Percentiles rank a stretch among this genome's conserved stretches.
Conservation (phyloP, 2,888 invertebrate genomes). For the Idaea dimidiata region DNA sequence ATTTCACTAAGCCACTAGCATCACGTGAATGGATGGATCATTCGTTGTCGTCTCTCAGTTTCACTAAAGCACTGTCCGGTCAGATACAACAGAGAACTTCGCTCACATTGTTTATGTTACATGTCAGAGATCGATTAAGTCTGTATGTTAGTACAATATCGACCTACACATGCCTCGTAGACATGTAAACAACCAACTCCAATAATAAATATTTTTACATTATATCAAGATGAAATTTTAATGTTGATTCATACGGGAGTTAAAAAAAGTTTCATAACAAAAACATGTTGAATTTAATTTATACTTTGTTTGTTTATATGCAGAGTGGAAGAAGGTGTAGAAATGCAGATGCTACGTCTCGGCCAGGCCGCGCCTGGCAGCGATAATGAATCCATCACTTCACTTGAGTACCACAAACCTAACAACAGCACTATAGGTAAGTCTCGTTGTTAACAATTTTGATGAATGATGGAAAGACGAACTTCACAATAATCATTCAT, state of each 20-base stretch:
- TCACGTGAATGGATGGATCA: too few relatives aligned
- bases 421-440: conserved; percentile 85
- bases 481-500: neutral
- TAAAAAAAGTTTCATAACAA: neutral
- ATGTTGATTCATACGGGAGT: neutral
- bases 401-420: conserved; percentile 83
- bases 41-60: too few relatives aligned
- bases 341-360: conserved; percentile 86
- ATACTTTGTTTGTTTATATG: conserved; percentile 10
- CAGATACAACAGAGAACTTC: too few relatives aligned
- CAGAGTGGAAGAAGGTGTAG: conserved; percentile 90
- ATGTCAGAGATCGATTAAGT: too few relatives aligned
- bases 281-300: neutral
- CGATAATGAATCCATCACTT: conserved; percentile 84
- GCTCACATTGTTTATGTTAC: too few relatives aligned
- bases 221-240: too few relatives aligned
- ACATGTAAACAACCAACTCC: too few relatives aligned
- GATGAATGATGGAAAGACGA: neutral
- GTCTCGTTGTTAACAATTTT: neutral
- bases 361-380: conserved; percentile 71
- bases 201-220: too few relatives aligned
- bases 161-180: too few relatives aligned
- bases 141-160: too few relatives aligned
- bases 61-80: too few relatives aligned
- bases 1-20: too few relatives aligned